Percentiles rank a stretch among this genome's conserved stretches.
Conservation (phyloP, 2,888 invertebrate genomes). For the Cheilosia urbana region DNA sequence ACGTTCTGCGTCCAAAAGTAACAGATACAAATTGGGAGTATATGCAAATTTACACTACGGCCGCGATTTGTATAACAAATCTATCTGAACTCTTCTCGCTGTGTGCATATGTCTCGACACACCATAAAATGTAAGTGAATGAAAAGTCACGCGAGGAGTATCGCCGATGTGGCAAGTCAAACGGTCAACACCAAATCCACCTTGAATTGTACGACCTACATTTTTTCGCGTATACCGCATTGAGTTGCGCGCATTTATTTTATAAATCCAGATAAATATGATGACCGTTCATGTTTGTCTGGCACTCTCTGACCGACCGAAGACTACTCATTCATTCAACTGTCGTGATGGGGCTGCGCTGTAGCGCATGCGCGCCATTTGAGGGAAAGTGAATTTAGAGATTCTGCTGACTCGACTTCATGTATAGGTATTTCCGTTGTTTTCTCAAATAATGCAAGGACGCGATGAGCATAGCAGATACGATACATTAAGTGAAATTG, state of each 20-base stretch:
- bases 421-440: slow-evolving; percentile 24
- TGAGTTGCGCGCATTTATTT: slow-evolving; percentile 4
- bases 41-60: neutral
- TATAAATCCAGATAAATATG: slow-evolving; percentile 37
- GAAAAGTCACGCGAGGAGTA: slow-evolving; percentile 41
- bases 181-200: slow-evolving; percentile 58
- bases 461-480: slow-evolving; percentile 37
- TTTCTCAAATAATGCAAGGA: slow-evolving; percentile 45
- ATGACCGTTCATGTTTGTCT: slow-evolving; percentile 22
- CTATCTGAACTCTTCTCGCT: neutral
- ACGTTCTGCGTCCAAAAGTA: neutral
- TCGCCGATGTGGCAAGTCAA: slow-evolving; percentile 46
- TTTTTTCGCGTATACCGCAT: slow-evolving; percentile 18
- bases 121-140: slow-evolving; percentile 24
- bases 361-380: slow-evolving; percentile 12
- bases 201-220: slow-evolving; percentile 51
- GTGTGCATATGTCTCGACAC: neutral
- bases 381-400: slow-evolving; percentile 60
- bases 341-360: slow-evolving; percentile 9
- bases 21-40: neutral
- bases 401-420: slow-evolving; percentile 7
- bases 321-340: slow-evolving; percentile 25
- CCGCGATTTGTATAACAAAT: slow-evolving; percentile 12
- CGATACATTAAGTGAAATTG: slow-evolving; percentile 36
- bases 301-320: slow-evolving; percentile 12